Evolutionary conservation across 2,797 vertebrate species (phyloP), one percentile per base, ranked within the genome.

Genomic region (Kryptopterus vitreolus): DNA sequence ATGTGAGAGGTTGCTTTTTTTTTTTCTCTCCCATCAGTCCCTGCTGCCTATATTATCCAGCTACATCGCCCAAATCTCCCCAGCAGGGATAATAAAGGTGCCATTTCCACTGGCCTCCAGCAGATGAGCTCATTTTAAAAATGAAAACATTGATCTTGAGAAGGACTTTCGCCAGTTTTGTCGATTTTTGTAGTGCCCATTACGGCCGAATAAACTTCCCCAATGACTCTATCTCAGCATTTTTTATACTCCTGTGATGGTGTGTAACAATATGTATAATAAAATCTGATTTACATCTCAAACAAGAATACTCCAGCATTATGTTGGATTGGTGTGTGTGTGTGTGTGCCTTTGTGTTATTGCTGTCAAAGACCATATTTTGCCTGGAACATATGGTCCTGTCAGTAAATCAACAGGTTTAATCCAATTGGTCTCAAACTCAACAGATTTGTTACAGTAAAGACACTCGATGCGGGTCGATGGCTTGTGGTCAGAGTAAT

Each of bases 111-210:
- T 61, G 18, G 9, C 48, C 15, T 33, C 9, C 2, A 35, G 48
- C 22, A 82, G 43, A 70, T 61, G 7, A 69, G 43, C 11, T 82
- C 35, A 48, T 69, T 59, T 78, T 57, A 53, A 63, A 29, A 18
- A 81, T 46, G 71, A 76, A 55, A 62, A 33, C 9, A n/a, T 55
- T 5, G 12, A 26, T 77, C 35, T 59, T 31, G 1, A 8, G n/a
- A 58, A 79, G 61, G 53, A 35, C 71, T 66, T 66, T 24, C n/a
- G 20, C 35, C 58, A 22, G 46, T 66, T 31, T 73, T n/a, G n/a
- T 83, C 57, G 70, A 62, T 83, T 83, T n/a, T 77, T 61, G 69
- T 58, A 52, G 74, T 77, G 74, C 79, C 38, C 35, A 72, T 77
- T 79, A 63, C 58, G 55, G 76, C 43, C 61, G 73, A 59, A 62